Evolutionary conservation across 1,140 invertebrate species (phyloP).

Genomic region (Epicauta chinensis): DNA sequence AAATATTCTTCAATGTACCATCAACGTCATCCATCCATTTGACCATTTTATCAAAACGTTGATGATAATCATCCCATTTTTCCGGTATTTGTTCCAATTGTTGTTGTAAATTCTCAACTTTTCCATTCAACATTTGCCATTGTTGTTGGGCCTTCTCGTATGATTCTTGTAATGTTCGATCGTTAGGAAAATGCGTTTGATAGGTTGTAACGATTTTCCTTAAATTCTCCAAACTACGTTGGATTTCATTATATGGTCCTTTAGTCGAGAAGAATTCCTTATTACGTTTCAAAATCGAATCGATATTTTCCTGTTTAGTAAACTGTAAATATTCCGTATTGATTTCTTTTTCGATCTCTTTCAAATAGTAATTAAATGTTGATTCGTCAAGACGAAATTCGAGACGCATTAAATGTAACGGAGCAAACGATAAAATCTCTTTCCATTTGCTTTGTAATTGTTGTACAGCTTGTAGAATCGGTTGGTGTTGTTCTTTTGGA

Average conservation of each 20-base stretch:
- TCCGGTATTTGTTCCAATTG: constrained; percentile 82
- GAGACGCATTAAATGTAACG: constrained; percentile 78
- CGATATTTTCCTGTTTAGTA: constrained; percentile 76
- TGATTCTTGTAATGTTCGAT: constrained; percentile 57
- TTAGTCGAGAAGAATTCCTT: constrained; percentile 68
- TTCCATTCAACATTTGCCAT: constrained; percentile 65
- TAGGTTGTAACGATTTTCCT: constrained; percentile 62
- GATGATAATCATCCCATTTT: constrained; percentile 80
- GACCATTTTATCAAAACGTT: constrained; percentile 78
- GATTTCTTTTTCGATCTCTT: constrained; percentile 87
- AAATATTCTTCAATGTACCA: constrained; percentile 69
- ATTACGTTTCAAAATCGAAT: constrained; percentile 69
- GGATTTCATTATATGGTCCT: constrained; percentile 61
- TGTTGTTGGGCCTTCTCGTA: constrained; percentile 61
- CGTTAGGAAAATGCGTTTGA: constrained; percentile 56
- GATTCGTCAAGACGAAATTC: constrained; percentile 84
- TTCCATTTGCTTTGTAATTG: constrained; percentile 70
- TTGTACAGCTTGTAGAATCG: constrained; percentile 64
- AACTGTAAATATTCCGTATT: constrained; percentile 77
- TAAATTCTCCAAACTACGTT: constrained; percentile 68
- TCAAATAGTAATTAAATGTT: constrained; percentile 75
- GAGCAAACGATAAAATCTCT: constrained; percentile 68
- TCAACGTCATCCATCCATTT: constrained; percentile 89
- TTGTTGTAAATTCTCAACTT: constrained; percentile 64
- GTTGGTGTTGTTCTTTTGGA: constrained; percentile 56